These are phyloP conservation scores for Athripsodes cinereus DNA, from an alignment of 2,888 invertebrate species.

Conservation along the genomic window DNA sequence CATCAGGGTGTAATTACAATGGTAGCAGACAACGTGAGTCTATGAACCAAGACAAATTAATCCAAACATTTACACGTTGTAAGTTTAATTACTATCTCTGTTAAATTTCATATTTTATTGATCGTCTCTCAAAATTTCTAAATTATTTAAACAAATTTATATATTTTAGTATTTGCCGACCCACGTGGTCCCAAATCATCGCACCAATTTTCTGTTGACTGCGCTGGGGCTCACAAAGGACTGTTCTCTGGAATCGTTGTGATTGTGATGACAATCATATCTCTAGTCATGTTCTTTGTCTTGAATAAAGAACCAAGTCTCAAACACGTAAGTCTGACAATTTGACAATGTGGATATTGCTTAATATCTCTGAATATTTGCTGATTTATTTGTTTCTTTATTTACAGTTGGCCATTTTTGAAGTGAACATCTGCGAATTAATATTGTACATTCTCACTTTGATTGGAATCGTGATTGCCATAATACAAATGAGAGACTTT, in stretches of 20 bases:
- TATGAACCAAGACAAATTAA: slow-evolving; percentile 47
- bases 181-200: slow-evolving; percentile 34
- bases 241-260: slow-evolving; percentile 69
- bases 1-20: not conserved
- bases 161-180: slow-evolving; percentile 10
- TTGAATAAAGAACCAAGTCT: slow-evolving; percentile 60
- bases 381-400: not conserved
- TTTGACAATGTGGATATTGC: too few species aligned
- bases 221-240: slow-evolving; percentile 76
- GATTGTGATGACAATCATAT: slow-evolving; percentile 77
- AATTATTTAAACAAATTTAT: not conserved
- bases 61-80: slow-evolving; percentile 44
- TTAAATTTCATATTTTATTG: not conserved
- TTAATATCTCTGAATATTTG: too few species aligned
- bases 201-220: slow-evolving; percentile 73
- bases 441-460: slow-evolving; percentile 65
- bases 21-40: slow-evolving; percentile 45
- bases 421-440: slow-evolving; percentile 72
- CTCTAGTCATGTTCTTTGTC: slow-evolving; percentile 86
- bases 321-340: slow-evolving; percentile 40
- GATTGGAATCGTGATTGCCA: slow-evolving; percentile 55
- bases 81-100: too few species aligned
- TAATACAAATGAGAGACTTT: slow-evolving; percentile 63
- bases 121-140: not conserved
- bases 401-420: slow-evolving; percentile 57